Conservation (phyloP, 2,113 vertebrate species). For the Sula dactylatra region DNA sequence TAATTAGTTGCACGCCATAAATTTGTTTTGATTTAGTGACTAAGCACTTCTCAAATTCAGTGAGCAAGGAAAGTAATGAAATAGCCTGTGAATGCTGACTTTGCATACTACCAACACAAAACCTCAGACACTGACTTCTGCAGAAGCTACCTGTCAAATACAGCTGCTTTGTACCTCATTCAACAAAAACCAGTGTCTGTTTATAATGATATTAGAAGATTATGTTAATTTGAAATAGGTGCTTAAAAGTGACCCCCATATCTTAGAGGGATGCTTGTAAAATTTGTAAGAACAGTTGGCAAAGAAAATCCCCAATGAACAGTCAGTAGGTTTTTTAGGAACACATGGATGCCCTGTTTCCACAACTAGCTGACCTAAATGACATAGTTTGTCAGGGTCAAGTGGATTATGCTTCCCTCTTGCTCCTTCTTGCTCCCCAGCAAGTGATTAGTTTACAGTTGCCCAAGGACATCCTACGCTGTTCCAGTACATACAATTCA, state of each 20-base stretch:
- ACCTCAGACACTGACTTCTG: not conserved
- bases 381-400: not conserved
- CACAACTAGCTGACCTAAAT: not conserved
- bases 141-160: too few relatives aligned
- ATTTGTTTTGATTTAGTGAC: not conserved
- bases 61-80: not conserved
- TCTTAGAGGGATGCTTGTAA: not conserved
- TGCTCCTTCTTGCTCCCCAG: not conserved
- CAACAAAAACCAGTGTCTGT: rapidly evolving
- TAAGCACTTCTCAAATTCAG: not conserved
- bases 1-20: not conserved
- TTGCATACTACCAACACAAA: not conserved
- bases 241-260: not conserved
- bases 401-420: not conserved
- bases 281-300: not conserved
- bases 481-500: not conserved
- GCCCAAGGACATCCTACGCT: not conserved
- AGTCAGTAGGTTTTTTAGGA: not conserved
- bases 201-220: not conserved
- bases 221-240: not conserved
- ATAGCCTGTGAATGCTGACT: not conserved
- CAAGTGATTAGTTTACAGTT: not conserved
- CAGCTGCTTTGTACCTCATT: not conserved
- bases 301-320: not conserved
- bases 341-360: not conserved